These are phyloP conservation scores for Ophioninae sp. DNA, from an alignment of 2,888 invertebrate species.

Conservation along the genomic window DNA sequence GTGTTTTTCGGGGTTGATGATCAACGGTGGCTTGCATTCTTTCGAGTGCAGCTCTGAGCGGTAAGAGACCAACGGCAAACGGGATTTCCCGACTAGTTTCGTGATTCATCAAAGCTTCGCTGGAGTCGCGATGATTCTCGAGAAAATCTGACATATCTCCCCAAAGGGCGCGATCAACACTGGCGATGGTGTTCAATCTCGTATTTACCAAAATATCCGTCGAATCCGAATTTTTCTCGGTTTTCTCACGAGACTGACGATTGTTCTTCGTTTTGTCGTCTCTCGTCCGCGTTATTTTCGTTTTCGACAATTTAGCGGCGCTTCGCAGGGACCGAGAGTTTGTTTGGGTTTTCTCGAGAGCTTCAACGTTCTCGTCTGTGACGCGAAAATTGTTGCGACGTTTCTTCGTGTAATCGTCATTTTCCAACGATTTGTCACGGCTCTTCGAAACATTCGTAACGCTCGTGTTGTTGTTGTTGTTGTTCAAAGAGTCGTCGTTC, in stretches of 20 bases:
- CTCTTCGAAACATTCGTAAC: conserved; percentile 32
- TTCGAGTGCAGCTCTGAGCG: conserved; percentile 79
- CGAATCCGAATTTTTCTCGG: conserved; percentile 52
- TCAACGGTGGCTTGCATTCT: conserved; percentile 80
- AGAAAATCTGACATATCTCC: conserved; percentile 78
- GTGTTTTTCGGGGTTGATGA: conserved; percentile 80
- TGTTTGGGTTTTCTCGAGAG: conserved; percentile 61
- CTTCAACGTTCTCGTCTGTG: conserved; percentile 67
- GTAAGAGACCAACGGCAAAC: conserved; percentile 80
- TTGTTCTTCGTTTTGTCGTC: conserved; percentile 60
- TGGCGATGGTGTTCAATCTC: conserved; percentile 71
- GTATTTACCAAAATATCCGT: conserved; percentile 51
- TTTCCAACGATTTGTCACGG: conserved; percentile 44
- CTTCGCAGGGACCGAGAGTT: conserved; percentile 68
- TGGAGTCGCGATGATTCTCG: conserved; percentile 67
- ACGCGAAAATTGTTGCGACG: conserved; percentile 69
- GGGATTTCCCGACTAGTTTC: conserved; percentile 80
- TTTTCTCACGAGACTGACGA: conserved; percentile 61
- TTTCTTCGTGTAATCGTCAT: conserved; percentile 53
- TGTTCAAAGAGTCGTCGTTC: conserved; percentile 70
- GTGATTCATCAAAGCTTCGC: conserved; percentile 65
- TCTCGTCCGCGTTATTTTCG: conserved; percentile 55
- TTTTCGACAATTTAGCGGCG: conserved; percentile 64
- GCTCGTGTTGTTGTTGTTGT: conserved; percentile 62
- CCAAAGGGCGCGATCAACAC: conserved; percentile 78